Percentiles rank a stretch among this genome's conserved stretches.
Evolutionary conservation across 2,113 vertebrate species (phyloP).

Genomic region (Caloenas nicobarica): DNA sequence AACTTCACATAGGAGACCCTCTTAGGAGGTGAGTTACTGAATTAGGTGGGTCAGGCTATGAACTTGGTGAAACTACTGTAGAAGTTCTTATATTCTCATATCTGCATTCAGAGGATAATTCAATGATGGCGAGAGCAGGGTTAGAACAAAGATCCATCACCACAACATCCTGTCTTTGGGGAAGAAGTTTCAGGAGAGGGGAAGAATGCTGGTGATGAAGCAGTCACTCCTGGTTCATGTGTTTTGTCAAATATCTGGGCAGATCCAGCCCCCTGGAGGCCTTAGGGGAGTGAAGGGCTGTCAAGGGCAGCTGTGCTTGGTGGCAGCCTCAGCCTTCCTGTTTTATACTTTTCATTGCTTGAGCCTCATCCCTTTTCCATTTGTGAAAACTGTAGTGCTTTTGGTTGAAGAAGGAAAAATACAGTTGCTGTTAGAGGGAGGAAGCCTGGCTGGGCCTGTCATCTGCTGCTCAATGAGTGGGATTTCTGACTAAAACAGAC

Average conservation of each 20-base stretch:
- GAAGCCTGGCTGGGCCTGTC: not conserved
- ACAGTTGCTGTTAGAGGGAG: too few relatives aligned
- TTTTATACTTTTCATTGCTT: not conserved
- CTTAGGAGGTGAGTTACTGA: not conserved
- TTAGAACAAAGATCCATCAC: not conserved
- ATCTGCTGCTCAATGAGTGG: not conserved
- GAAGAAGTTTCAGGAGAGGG: not conserved
- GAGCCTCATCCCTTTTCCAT: not conserved
- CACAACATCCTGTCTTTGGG: not conserved
- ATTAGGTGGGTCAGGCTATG: not conserved
- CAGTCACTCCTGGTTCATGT: not conserved
- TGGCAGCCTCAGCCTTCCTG: not conserved
- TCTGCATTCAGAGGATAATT: not conserved
- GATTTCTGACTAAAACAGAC: not conserved
- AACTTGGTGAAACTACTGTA: not conserved
- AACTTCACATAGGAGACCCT: not conserved
- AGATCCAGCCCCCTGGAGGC: not conserved
- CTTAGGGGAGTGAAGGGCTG: not conserved
- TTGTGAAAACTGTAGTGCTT: not conserved
- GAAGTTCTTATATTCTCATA: not conserved
- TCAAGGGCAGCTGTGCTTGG: not conserved
- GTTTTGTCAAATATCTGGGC: not conserved
- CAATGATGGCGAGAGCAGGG: fast-evolving
- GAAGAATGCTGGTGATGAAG: not conserved
- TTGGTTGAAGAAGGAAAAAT: not conserved